These are phyloP conservation scores for Notoglanidium macrostoma DNA, from an alignment of 2,797 vertebrate species.

Conservation along the genomic window DNA sequence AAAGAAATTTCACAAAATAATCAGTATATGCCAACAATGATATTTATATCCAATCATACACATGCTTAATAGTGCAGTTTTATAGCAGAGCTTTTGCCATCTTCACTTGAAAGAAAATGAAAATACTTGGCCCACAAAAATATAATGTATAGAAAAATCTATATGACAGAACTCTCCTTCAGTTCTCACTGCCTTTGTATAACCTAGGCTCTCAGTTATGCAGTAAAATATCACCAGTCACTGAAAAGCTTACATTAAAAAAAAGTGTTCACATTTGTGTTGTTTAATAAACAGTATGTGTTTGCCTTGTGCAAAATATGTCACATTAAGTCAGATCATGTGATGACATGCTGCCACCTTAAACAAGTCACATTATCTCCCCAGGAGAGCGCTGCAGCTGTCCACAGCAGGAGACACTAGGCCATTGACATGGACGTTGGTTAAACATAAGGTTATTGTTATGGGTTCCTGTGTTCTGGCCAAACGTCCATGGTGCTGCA, in stretches of 20 bases:
- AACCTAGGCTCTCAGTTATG: neutral
- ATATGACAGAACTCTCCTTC: neutral
- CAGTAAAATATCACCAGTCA: neutral
- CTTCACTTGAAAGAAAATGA: neutral
- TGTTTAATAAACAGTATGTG: neutral
- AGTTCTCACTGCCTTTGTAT: neutral
- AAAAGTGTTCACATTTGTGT: neutral
- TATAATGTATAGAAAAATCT: neutral
- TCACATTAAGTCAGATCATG: constrained; percentile 24
- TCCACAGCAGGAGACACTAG: constrained; percentile 47
- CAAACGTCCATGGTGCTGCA: constrained; percentile 47
- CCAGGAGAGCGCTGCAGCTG: constrained; percentile 27
- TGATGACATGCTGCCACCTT: constrained; percentile 30
- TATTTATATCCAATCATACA: neutral
- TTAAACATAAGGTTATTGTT: constrained; percentile 57
- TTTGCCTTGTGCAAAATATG: constrained; percentile 19
- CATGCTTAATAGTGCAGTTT: neutral
- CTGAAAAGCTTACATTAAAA: neutral
- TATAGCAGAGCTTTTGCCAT: neutral
- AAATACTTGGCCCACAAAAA: neutral
- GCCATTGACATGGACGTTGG: constrained; percentile 38
- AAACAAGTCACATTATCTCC: constrained; percentile 36
- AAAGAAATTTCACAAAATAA: neutral
- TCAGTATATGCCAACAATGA: neutral
- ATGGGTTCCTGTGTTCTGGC: constrained; percentile 44